Evolutionary conservation across 2,888 invertebrate genomes (phyloP), one percentile per base, ranked within the genome.

Genomic region (Tetheella fluctuosa): DNA sequence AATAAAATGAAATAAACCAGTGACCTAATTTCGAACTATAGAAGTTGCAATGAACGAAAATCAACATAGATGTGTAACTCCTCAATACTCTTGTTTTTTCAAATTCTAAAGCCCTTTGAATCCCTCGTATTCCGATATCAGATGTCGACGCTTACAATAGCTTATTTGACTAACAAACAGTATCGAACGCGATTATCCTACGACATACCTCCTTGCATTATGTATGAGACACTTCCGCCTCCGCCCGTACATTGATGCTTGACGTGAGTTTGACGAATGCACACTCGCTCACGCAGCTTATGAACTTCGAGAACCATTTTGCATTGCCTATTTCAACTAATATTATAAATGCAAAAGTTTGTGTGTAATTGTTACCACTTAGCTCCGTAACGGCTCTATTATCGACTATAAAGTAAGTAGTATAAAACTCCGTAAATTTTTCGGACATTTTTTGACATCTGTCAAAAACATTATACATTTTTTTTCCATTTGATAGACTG

Each of bases 91-190:
- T 48, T 48, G 48, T 48, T 20, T 42, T 42, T 48, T 48, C n/a
- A 48, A 48, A 48, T 55, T 13, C 25, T 13, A 57, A 57, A 57
- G 34, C 20, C 48, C 17, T 20, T 48, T 23, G 5, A 20, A 15
- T 37, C 23, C 59, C 37, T 30, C 60, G 56, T 57, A 64, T 77
- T 69, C 71, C 75, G 70, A 76, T 83, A 87, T 85, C 81, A 77
- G 81, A 86, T 84, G 82, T 79, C 74, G 79, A 77, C 79, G 73
- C 70, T 76, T 77, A 88, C 89, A 90, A 90, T 88, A 72, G 82
- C 86, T 87, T 90, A 91, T 91, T 91, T 92, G 90, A 89, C 91
- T 92, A 90, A 90, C 91, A 91, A 91, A 89, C 89, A 83, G 84
- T 81, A 87, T 88, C 80, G 82, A 80, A 73, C 70, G 68, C 81